A percentile compares a stretch with the other conserved stretches of the same genome.
Evolutionary conservation across 1,140 invertebrate species (phyloP).

Genomic region (Hylaeus volcanicus): DNA sequence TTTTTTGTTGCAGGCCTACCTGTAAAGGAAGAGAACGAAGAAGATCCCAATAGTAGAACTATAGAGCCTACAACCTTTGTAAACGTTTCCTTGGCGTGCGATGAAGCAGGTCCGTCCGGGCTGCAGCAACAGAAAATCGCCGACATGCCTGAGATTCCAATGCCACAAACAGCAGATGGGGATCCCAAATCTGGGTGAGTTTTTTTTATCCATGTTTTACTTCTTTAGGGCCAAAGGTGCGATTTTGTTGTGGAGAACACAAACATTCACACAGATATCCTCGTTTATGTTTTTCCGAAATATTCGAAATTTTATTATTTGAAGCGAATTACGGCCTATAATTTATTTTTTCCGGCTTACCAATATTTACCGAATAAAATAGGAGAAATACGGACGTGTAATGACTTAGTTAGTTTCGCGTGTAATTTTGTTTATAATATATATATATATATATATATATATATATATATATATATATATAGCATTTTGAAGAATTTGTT

Average conservation of each 20-base stretch:
- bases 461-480: no score
- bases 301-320: neutral
- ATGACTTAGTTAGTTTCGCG: neutral
- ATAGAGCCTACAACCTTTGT: constrained; percentile 79
- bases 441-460: no score
- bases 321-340: neutral
- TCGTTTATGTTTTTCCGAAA: constrained; percentile 9
- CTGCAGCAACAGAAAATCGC: constrained; percentile 78
- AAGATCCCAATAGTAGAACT: constrained; percentile 72
- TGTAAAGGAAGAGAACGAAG: constrained; percentile 78
- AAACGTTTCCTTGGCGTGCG: constrained; percentile 79
- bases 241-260: constrained; percentile 74
- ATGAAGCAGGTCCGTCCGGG: constrained; percentile 82
- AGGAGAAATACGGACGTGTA: neutral
- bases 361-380: neutral
- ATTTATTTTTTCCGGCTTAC: neutral
- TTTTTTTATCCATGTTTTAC: constrained; percentile 67
- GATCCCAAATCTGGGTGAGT: constrained; percentile 83
- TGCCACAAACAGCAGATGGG: constrained; percentile 71
- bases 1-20: constrained; percentile 68
- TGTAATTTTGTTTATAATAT: neutral
- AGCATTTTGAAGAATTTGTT: neutral
- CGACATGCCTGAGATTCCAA: constrained; percentile 74
- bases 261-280: constrained; percentile 63
- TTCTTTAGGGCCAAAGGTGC: constrained; percentile 74